Base-by-base conservation (phyloP, 2,113 vertebrate species). In the Percina caprodes region DNA sequence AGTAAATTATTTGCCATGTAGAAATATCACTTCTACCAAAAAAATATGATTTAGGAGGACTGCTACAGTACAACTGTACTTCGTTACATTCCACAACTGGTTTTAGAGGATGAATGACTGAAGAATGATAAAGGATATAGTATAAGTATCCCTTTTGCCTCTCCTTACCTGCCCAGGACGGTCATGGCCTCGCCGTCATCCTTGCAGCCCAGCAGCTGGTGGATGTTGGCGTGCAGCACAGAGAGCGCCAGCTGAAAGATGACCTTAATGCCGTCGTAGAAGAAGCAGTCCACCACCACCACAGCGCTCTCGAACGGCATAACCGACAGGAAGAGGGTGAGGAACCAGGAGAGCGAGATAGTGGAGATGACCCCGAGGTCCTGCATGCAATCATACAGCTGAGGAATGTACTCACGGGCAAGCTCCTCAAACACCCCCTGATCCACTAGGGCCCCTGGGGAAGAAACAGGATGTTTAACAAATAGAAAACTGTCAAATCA, bases 141-240 rank as follows among this genome's bases (percentile, higher is more conserved):
- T 24, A n/a, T 21, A n/a, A n/a, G n/a, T 11, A 4, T 56, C 30
- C 15, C 14, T 48, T 54, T 5, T 13, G 8, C 13, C 24, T 45
- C 12, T 61, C 30, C 82, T 90, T 93, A 99, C 98, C 97, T 98
- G 92, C 98, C 98, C 85, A 99, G 93, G 18, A 99, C 97, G 0
- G 98, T 99, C 98, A 99, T 99, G 89, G 98, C 98, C 93, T 99
- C 98, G 49, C 98, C 98, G 2, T 99, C 98, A n/a, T 99, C 98
- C 93, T 99, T 99, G 92, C 97, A 99, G 91, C 92, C 91, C 71
- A 99, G 94, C 79, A 99, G 95, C 80, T 99, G 97, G 88, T 98
- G 96, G 88, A 99, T 97, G 68, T 98, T 99, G 69, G 97, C 97
- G 56, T 99, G 97, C 54, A 99, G 95, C 82, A 99, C 98, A 0